A percentile compares a stretch with the other conserved stretches of the same genome.
Evolutionary conservation across 1,140 invertebrate genomes (phyloP).

Genomic region (Drosophila equinoxialis): DNA sequence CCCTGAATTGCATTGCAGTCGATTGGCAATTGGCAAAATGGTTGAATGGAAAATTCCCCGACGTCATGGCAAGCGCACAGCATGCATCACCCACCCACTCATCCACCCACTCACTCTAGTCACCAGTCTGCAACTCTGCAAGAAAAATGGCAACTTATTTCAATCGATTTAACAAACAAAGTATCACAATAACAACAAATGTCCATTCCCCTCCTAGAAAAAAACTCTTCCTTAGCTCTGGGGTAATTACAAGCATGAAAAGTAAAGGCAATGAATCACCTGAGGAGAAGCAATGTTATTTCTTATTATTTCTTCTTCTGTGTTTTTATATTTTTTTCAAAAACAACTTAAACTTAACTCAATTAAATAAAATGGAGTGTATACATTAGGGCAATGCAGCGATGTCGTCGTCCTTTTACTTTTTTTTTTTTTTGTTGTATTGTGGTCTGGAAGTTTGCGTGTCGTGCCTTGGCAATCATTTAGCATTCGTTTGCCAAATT

Average conservation of each 20-base stretch:
- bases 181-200: constrained; percentile 22
- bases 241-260: constrained; percentile 41
- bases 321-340: background rate
- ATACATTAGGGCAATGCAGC: constrained; percentile 26
- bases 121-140: background rate
- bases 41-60: constrained; percentile 43
- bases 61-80: constrained; percentile 52
- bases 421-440: background rate
- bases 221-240: constrained; percentile 1
- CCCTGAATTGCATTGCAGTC: constrained; percentile 39
- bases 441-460: constrained; percentile 5
- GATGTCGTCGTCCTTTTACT: constrained; percentile 2
- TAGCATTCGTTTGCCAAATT: constrained; percentile 6
- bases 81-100: constrained; percentile 21
- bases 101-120: background rate
- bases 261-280: constrained; percentile 23
- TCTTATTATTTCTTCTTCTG: background rate
- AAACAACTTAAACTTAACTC: constrained; percentile 29
- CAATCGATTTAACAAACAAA: constrained; percentile 57
- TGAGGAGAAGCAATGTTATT: background rate
- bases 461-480: constrained; percentile 5
- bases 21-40: constrained; percentile 21
- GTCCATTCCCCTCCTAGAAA: constrained; percentile 7
- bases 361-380: constrained; percentile 42
- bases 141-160: constrained; percentile 12